Evolutionary conservation across 2,113 vertebrate genomes (phyloP).

Genomic region (Sylvietta virens): DNA sequence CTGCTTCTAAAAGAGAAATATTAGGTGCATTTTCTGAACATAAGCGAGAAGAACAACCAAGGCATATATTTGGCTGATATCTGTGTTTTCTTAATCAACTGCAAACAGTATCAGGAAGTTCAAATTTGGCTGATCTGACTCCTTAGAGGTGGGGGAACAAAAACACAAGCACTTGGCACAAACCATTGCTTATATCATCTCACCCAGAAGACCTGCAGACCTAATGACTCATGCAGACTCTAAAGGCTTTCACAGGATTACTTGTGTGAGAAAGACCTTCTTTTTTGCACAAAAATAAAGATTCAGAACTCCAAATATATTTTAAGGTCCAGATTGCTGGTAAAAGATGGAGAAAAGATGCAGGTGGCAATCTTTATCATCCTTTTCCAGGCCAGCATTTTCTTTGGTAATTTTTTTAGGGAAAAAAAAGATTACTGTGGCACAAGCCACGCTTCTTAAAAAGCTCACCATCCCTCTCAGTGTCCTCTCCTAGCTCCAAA

Average conservation of each 20-base stretch:
- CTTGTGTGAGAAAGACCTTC: background rate
- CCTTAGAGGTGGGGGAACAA: background rate
- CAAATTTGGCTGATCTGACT: background rate
- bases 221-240: background rate
- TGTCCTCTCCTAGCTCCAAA: background rate
- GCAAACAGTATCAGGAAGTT: slow-evolving; percentile 6
- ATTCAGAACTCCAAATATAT: background rate
- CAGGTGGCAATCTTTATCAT: background rate
- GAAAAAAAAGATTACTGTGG: background rate
- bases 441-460: background rate
- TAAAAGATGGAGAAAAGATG: background rate
- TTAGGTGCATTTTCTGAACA: background rate
- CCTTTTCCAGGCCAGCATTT: background rate
- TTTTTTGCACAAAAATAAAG: background rate
- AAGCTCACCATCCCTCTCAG: background rate
- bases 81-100: background rate
- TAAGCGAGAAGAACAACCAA: background rate
- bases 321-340: background rate
- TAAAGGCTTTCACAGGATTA: background rate
- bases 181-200: background rate
- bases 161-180: background rate
- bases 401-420: background rate
- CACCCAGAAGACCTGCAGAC: background rate
- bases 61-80: background rate
- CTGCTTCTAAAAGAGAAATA: background rate